Percentiles rank a stretch among this genome's conserved stretches.
Conservation (phyloP, 2,888 invertebrate species). For the Subacronicta megacephala region DNA sequence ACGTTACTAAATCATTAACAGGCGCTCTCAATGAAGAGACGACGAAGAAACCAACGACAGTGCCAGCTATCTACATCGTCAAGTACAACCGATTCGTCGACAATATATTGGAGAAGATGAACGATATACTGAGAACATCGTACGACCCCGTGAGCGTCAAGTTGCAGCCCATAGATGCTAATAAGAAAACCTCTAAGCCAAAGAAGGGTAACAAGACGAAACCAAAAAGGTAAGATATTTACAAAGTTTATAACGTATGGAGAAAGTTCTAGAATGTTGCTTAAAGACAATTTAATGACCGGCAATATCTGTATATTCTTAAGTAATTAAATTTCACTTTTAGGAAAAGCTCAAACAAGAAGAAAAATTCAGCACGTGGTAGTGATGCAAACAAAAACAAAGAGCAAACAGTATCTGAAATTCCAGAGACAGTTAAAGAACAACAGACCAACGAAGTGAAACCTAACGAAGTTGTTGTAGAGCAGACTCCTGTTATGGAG, state of each 20-base stretch:
- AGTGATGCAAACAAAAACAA: constrained; percentile 65
- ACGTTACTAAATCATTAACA: constrained; percentile 65
- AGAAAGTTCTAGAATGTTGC: constrained; percentile 33
- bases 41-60: constrained; percentile 72
- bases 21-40: constrained; percentile 84
- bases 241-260: not conserved
- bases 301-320: constrained; percentile 15
- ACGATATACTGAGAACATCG: constrained; percentile 93
- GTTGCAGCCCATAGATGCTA: constrained; percentile 89
- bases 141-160: constrained; percentile 96
- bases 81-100: constrained; percentile 96
- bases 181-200: constrained; percentile 87
- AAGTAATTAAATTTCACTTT: constrained; percentile 48
- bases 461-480: constrained; percentile 52
- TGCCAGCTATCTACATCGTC: constrained; percentile 93
- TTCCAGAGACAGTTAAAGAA: constrained; percentile 66
- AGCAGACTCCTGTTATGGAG: constrained; percentile 47
- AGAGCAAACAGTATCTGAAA: constrained; percentile 64
- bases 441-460: constrained; percentile 62
- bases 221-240: constrained; percentile 73
- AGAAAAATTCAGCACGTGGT: constrained; percentile 80
- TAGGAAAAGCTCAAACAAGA: constrained; percentile 79
- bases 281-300: constrained; percentile 4
- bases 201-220: constrained; percentile 81
- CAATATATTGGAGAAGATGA: constrained; percentile 94